Percentiles rank a stretch among this genome's conserved stretches.
Evolutionary conservation across 2,113 vertebrate genomes (phyloP).

Genomic region (Sebastes schlegelii): DNA sequence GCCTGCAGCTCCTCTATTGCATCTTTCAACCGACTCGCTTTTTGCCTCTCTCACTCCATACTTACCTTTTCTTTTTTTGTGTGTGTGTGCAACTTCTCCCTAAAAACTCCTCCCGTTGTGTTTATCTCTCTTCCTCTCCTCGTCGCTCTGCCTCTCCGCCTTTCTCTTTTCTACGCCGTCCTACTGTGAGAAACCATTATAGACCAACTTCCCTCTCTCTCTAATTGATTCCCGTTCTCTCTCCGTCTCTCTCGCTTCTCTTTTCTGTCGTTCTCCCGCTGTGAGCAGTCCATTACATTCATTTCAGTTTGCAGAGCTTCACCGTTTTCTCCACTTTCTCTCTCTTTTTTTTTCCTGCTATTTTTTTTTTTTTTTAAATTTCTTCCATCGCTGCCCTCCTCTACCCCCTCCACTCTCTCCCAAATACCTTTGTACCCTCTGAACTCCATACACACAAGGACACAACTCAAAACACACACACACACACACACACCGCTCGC

Average conservation of each 20-base stretch:
- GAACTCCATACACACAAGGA: constrained; percentile 57
- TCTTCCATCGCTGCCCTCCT: constrained; percentile 60
- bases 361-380: constrained; percentile 40
- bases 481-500: constrained; percentile 23
- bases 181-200: constrained; percentile 84
- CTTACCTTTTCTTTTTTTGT: constrained; percentile 35
- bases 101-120: constrained; percentile 61
- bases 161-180: constrained; percentile 54
- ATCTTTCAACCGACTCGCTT: constrained; percentile 57
- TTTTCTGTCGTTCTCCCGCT: constrained; percentile 70
- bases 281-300: constrained; percentile 78
- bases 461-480: constrained; percentile 28
- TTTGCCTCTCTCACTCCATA: constrained; percentile 47
- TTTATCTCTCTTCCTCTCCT: constrained; percentile 53
- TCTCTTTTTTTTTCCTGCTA: not conserved
- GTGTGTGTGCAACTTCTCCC: constrained; percentile 32
- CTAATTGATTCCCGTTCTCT: constrained; percentile 84
- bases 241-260: constrained; percentile 57
- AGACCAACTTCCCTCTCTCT: constrained; percentile 79
- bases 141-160: constrained; percentile 42
- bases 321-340: constrained; percentile 58
- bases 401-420: constrained; percentile 41
- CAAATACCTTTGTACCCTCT: constrained; percentile 71
- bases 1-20: constrained; percentile 53
- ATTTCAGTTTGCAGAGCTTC: constrained; percentile 79